phyloP scores from a whole-genome alignment of 2,888 invertebrate genomes.

The Phytoseiulus persimilis region DNA sequence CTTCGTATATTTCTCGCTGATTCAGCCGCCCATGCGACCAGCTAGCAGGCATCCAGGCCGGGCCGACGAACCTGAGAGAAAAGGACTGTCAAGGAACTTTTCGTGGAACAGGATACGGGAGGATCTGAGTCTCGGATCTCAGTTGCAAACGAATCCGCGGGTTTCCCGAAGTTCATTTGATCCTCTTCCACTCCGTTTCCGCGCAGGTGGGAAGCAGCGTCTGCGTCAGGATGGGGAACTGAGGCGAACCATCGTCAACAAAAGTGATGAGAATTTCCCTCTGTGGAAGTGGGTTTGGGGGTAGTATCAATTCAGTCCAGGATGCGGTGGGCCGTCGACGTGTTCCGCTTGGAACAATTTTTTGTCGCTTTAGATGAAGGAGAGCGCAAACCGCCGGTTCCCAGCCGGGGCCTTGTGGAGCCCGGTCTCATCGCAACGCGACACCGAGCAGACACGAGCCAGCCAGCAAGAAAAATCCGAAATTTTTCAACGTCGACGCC shows the following conservation, averaged over 20 bases:
- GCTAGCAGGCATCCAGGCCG: background rate
- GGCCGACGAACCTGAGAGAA: background rate
- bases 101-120: too few species aligned
- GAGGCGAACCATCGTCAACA: too few species aligned
- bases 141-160: too few species aligned
- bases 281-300: background rate
- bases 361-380: background rate
- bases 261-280: background rate
- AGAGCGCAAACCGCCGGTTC: background rate
- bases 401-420: background rate
- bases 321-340: background rate
- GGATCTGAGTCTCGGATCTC: too few species aligned
- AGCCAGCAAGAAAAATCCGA: background rate
- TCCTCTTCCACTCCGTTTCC: too few species aligned
- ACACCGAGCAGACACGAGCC: background rate
- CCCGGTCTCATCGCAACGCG: too few species aligned
- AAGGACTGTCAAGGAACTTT: too few species aligned
- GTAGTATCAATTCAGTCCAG: background rate
- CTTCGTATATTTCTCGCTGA: background rate
- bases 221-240: too few species aligned
- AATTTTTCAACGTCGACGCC: background rate
- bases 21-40: background rate
- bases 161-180: too few species aligned
- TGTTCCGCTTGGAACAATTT: background rate
- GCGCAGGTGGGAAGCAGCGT: too few species aligned